Percentiles rank a stretch among this genome's conserved stretches.
phyloP scores from a whole-genome alignment of 2,113 vertebrate species.

The Cervus canadensis region DNA sequence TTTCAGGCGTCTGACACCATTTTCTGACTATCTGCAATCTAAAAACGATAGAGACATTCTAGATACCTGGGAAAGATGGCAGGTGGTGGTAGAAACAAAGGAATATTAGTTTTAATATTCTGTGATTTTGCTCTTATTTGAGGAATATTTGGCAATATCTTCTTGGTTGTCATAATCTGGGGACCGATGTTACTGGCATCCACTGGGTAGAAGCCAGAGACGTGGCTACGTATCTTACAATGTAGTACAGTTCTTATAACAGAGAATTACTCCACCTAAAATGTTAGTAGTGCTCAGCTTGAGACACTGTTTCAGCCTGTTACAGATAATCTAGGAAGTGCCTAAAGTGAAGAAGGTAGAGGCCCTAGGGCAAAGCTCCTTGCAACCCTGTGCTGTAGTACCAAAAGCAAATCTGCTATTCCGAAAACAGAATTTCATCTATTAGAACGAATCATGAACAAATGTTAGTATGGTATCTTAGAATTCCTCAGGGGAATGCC shows the following conservation, averaged over 20 bases:
- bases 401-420: neutral
- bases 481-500: neutral
- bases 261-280: neutral
- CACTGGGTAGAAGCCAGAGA: neutral
- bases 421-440: neutral
- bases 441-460: neutral
- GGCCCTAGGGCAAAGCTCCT: neutral
- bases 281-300: neutral
- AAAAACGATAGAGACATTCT: neutral
- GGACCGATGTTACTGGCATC: neutral
- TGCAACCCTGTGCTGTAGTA: neutral
- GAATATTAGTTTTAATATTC: neutral
- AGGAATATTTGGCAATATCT: neutral
- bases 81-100: neutral
- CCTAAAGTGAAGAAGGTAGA: neutral
- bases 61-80: neutral
- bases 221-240: neutral
- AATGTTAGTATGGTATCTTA: neutral
- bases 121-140: neutral
- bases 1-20: neutral
- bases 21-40: neutral
- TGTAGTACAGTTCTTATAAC: neutral
- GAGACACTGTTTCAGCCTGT: neutral
- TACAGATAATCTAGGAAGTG: neutral
- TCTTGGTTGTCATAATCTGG: neutral